phyloP scores from a whole-genome alignment of 2,888 invertebrate species.

The Eupithecia subfuscata region DNA sequence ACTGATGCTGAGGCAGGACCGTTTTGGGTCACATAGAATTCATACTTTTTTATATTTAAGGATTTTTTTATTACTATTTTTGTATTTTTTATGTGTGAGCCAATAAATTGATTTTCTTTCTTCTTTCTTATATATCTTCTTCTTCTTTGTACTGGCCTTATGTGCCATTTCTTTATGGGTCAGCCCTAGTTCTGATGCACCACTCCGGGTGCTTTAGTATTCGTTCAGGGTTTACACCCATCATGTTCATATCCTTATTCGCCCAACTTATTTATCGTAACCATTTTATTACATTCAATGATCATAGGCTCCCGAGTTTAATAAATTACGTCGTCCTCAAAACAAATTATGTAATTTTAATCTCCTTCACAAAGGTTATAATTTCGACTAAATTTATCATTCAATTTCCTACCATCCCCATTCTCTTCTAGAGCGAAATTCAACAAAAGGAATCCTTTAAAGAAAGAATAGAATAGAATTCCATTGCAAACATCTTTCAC shows the following conservation, averaged over 20 bases:
- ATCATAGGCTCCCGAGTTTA: background rate
- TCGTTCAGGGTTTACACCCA: no score
- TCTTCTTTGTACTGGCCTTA: no score
- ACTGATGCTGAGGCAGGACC: no score
- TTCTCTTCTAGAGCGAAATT: background rate
- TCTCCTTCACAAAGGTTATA: background rate
- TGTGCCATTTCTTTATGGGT: background rate
- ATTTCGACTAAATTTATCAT: background rate
- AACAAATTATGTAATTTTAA: background rate
- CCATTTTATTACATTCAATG: background rate
- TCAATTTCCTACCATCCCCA: background rate
- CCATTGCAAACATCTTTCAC: constrained; percentile 13
- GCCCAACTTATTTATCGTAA: background rate
- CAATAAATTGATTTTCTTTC: no score
- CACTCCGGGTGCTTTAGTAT: no score
- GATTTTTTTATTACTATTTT: no score
- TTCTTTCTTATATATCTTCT: no score
- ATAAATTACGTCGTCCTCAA: background rate
- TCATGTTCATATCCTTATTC: no score
- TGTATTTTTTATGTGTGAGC: no score
- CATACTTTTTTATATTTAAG: no score
- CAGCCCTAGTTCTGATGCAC: no score
- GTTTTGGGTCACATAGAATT: no score
- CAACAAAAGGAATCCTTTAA: background rate
- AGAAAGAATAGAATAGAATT: background rate